Base-by-base conservation (phyloP, 1,140 invertebrate genomes). In the Drosophila kanapiae region DNA sequence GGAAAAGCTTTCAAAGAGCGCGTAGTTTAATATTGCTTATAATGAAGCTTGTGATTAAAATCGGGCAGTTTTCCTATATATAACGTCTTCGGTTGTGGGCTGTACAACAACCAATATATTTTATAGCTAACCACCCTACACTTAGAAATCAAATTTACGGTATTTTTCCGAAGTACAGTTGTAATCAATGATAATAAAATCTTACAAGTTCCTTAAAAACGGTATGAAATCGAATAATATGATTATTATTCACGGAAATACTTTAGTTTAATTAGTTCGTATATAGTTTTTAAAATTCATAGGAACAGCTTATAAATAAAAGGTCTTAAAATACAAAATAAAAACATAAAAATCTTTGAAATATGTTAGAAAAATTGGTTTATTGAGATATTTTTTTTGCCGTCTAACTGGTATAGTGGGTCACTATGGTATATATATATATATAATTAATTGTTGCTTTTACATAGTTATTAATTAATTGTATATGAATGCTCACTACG, bases 311-410 rank as follows among this genome's bases (percentile, higher is more conserved):
- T n/a, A n/a, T n/a, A n/a, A n/a, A n/a, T n/a, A n/a, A n/a, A n/a
- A n/a, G n/a, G n/a, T n/a, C n/a, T 23, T 23, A 23, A 7, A 53
- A 13, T 35, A 0, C 2, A 14, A 40, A 40, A 40, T 18, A 14
- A 40, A 40, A 40, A 14, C 0, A 13, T 49, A 6, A n/a, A 68
- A 29, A 18, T 23, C 5, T 4, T 4, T 38, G 3, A 47, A 47
- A 49, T 77, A 76, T 86, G 83, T 87, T 87, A 87, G 80, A 87
- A 87, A 88, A 87, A 80, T 68, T 78, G 76, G 53, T 87, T 87
- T 87, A 87, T 87, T 87, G 84, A 87, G 84, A 87, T 88, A 83
- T 87, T 83, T 79, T 82, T 54, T 72, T 80, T 78, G 75, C 83
- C 76, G 65, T 76, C 74, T 67, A 74, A 76, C 76, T 87, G 80